Evolutionary conservation across 2,797 vertebrate genomes (phyloP), one percentile per base, ranked within the genome.

Genomic region (Schizopygopsis malacanthus): DNA sequence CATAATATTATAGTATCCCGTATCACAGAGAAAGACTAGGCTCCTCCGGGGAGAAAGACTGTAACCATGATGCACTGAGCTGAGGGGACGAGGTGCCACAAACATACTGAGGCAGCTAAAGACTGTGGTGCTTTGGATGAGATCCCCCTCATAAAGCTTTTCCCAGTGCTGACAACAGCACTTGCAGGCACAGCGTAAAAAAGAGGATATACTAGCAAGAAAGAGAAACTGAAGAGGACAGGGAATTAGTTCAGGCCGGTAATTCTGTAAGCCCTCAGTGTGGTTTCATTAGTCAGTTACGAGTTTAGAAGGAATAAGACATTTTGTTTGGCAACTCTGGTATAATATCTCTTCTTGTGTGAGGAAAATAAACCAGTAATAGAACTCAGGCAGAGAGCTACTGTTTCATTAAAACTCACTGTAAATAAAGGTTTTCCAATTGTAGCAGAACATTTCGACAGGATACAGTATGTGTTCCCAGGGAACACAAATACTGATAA

Each of bases 1-100:
- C 82, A 83, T 82, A 83, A 90, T 83, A 88, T 91, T 92, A 91
- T 88, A 91, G 89, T 84, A 87, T 87, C 69, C 59, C 79, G 69
- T 69, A 39, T 85, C 39, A 88, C 89, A 91, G 56, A 67, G 52
- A 82, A 87, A 81, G 79, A 71, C 13, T 43, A 63, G 65, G 87
- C 67, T 28, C 65, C 6, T n/a, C 80, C 22, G n/a, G 80, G 84
- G 83, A 75, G 37, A 65, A 47, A 52, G 65, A 69, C 45, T 79
- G 50, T 81, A 80, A 81, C 45, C 79, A 59, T 77, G 65, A 89
- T 75, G 73, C 75, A 84, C 50, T 85, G 25, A 56, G 83, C 63
- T 65, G 70, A 45, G 75, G 54, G 72, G 67, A 54, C 33, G 45
- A 89, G 84, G 90, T 20, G 80, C 85, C 87, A 89, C 89, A 33